Evolutionary conservation across 2,797 vertebrate genomes (phyloP).

Genomic region (Alectoris magna): DNA sequence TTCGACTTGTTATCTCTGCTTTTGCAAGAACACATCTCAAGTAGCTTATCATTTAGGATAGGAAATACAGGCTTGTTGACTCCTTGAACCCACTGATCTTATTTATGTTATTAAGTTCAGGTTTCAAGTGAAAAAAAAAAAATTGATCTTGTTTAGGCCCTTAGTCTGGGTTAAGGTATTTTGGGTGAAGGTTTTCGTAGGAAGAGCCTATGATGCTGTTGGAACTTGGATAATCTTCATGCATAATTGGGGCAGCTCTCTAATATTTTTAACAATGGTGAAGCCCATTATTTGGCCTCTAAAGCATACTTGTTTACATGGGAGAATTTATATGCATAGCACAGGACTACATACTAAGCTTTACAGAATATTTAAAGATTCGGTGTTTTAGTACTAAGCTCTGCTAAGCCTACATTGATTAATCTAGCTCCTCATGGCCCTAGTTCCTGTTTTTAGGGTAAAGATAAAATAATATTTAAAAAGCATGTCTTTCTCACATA

Average conservation of each 20-base stretch:
- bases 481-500: background rate
- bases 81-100: background rate
- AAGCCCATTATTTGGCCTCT: background rate
- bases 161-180: background rate
- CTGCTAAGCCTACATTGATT: background rate
- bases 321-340: background rate
- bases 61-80: background rate
- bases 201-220: background rate
- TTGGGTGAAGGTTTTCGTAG: background rate
- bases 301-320: background rate
- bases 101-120: background rate
- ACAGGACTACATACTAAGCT: background rate
- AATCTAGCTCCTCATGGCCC: background rate
- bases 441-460: background rate
- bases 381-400: background rate
- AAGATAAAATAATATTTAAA: background rate
- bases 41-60: constrained; percentile 28
- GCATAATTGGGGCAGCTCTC: background rate
- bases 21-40: background rate
- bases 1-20: constrained; percentile 8
- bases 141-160: background rate
- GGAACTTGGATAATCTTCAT: background rate
- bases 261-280: background rate
- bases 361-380: background rate
- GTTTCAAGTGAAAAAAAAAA: background rate